Evolutionary conservation across 2,797 vertebrate species (phyloP).

Genomic region (Gymnopithys bicolor): DNA sequence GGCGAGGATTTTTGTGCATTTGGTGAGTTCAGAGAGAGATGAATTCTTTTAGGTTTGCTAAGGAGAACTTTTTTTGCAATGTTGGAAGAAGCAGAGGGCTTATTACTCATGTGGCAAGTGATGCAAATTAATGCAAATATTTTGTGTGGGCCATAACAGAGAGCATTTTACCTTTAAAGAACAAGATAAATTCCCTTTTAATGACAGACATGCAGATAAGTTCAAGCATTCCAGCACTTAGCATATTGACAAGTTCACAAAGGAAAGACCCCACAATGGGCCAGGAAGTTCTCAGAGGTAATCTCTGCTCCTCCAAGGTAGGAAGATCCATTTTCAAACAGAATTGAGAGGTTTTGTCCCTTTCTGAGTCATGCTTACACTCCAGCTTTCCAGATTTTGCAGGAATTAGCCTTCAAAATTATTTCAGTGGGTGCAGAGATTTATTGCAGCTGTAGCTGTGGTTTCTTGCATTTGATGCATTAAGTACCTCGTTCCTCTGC

Average conservation of each 20-base stretch:
- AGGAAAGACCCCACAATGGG: not conserved
- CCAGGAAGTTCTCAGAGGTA: not conserved
- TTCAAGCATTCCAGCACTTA: not conserved
- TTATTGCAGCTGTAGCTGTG: not conserved
- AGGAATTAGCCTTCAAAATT: conserved; percentile 8
- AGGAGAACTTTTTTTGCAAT: not conserved
- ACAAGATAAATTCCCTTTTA: not conserved
- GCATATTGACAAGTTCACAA: not conserved
- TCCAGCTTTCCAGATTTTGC: not conserved
- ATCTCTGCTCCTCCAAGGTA: not conserved
- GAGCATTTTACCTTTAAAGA: conserved; percentile 8
- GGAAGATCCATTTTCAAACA: not conserved
- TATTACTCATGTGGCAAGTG: conserved; percentile 15
- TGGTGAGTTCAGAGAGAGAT: not conserved
- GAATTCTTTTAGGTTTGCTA: not conserved
- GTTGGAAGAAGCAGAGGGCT: not conserved
- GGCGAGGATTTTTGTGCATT: not conserved
- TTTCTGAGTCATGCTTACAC: not conserved
- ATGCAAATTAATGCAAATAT: conserved; percentile 50
- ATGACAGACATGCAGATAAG: not conserved
- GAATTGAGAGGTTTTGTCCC: not conserved
- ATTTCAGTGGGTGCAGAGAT: conserved; percentile 2
- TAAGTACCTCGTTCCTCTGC: conserved; percentile 3
- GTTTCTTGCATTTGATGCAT: conserved; percentile 20
- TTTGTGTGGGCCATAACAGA: not conserved